Percentiles rank a stretch among this genome's conserved stretches.
Evolutionary conservation across 2,888 invertebrate species (phyloP).

Genomic region (Hedychridium roseum): DNA sequence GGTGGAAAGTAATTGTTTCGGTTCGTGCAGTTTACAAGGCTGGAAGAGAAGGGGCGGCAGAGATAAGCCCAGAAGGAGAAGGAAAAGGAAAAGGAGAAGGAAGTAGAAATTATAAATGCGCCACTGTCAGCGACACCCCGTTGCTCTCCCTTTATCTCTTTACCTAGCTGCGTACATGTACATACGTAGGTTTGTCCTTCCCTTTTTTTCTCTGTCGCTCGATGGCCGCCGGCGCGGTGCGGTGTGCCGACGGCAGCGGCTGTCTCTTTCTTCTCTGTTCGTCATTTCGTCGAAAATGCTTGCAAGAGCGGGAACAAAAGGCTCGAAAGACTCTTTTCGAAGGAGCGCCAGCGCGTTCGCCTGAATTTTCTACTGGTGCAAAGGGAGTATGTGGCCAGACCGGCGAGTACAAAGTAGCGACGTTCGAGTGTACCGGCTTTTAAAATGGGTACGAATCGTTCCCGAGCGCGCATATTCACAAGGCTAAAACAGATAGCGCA

Average conservation of each 20-base stretch:
- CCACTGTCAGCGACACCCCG: conserved; percentile 49
- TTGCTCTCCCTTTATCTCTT: conserved; percentile 26
- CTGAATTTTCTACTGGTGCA: too few relatives aligned
- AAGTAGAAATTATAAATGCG: conserved; percentile 48
- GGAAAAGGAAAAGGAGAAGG: conserved; percentile 1
- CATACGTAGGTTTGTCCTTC: neutral
- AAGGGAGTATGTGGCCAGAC: too few relatives aligned
- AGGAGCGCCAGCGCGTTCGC: too few relatives aligned
- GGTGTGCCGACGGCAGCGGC: too few relatives aligned
- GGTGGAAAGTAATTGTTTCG: conserved; percentile 44
- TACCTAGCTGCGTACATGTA: neutral
- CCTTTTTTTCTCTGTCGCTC: too few relatives aligned
- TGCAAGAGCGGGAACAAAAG: conserved; percentile 39
- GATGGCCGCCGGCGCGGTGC: too few relatives aligned
- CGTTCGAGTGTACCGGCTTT: too few relatives aligned
- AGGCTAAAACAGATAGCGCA: too few relatives aligned
- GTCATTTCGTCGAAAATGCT: conserved; percentile 42
- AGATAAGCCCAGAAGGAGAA: neutral
- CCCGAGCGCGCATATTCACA: too few relatives aligned
- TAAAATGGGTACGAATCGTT: too few relatives aligned
- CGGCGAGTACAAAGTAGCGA: too few relatives aligned
- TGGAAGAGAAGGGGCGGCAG: conserved; percentile 29
- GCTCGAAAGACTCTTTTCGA: neutral
- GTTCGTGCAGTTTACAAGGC: conserved; percentile 34
- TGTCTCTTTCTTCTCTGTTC: conserved; percentile 39